A percentile compares a stretch with the other conserved stretches of the same genome.
Evolutionary conservation across 2,113 vertebrate genomes (phyloP).

Genomic region (Channa argus): DNA sequence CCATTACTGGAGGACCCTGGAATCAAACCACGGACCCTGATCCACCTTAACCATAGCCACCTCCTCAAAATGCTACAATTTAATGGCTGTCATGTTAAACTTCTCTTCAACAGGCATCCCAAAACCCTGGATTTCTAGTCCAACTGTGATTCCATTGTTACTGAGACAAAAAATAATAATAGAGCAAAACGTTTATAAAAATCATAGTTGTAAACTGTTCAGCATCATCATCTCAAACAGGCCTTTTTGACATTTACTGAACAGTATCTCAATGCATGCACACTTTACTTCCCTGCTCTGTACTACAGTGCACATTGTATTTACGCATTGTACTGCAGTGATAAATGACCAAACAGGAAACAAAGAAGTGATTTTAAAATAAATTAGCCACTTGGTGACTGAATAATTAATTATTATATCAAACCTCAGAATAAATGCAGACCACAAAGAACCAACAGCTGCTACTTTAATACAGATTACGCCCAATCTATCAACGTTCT

Average conservation of each 20-base stretch:
- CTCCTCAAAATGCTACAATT: too few relatives aligned
- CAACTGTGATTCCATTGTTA: not conserved
- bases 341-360: constrained; percentile 8
- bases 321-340: not conserved
- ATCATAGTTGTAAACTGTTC: too few relatives aligned
- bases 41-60: too few relatives aligned
- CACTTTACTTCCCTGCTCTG: not conserved
- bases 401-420: constrained; percentile 27
- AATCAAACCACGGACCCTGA: too few relatives aligned
- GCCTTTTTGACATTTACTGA: too few relatives aligned
- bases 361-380: constrained; percentile 1
- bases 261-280: too few relatives aligned
- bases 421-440: constrained; percentile 23
- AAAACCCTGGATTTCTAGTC: too few relatives aligned
- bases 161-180: not conserved
- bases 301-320: not conserved
- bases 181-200: too few relatives aligned
- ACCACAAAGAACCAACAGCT: constrained; percentile 33
- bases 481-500: constrained; percentile 55
- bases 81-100: too few relatives aligned
- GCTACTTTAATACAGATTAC: constrained; percentile 48
- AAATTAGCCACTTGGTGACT: not conserved
- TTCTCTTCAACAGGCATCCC: too few relatives aligned
- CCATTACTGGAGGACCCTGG: too few relatives aligned
- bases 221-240: not conserved